Conservation (phyloP, 2,113 vertebrate species). For the Stictonetta naevosa region DNA sequence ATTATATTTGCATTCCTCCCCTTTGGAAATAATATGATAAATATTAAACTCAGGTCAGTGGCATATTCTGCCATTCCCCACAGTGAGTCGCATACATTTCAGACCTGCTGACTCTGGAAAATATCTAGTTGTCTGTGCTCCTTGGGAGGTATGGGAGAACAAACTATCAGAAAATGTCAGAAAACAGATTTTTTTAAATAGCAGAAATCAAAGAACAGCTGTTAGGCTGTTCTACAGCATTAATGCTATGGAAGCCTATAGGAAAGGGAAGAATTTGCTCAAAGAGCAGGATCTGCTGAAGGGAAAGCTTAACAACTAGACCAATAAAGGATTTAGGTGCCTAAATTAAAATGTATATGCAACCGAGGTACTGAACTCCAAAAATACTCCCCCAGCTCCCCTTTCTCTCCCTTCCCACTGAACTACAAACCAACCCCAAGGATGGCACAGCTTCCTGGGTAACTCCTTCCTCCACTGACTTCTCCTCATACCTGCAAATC, state of each 20-base stretch:
- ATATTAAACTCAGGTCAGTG: constrained; percentile 9
- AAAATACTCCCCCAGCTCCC: background rate
- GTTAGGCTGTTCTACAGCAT: background rate
- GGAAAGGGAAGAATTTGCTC: background rate
- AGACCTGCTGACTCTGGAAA: background rate
- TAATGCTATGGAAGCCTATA: background rate
- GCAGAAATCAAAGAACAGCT: background rate
- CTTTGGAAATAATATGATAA: background rate
- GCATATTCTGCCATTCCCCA: background rate
- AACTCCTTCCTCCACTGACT: background rate
- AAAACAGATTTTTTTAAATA: constrained; percentile 9
- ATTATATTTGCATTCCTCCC: background rate
- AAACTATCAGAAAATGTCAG: constrained; percentile 3
- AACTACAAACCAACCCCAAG: background rate
- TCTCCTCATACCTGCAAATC: background rate
- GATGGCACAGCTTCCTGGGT: background rate
- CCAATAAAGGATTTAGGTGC: background rate
- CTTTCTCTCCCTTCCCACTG: background rate
- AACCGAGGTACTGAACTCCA: background rate
- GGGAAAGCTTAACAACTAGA: background rate
- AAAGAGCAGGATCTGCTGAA: background rate
- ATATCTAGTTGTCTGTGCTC: background rate
- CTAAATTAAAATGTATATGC: background rate
- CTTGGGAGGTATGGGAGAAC: background rate
- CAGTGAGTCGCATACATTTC: background rate